Evolutionary conservation across 2,113 vertebrate species (phyloP), one percentile per base, ranked within the genome.

Genomic region (Strix uralensis): DNA sequence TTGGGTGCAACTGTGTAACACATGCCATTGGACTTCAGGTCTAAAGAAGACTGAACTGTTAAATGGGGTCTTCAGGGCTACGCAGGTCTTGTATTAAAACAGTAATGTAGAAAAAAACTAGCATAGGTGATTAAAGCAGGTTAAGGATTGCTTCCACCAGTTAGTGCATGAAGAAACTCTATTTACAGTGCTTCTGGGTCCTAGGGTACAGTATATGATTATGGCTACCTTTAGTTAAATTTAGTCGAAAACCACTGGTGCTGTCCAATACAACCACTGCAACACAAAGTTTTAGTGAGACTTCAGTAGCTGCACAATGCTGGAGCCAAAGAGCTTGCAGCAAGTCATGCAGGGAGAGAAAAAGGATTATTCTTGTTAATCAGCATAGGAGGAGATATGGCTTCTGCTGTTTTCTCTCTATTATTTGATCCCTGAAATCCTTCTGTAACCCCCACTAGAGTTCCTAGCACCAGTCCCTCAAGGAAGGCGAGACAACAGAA

Each of bases 401-500:
- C 69, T 91, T 92, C 67, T 86, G 73, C 84, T 52, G 8, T 80
- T 85, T 51, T 78, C 54, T 77, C 79, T 91, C 25, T 88, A 79
- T 90, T 93, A 90, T 90, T 88, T 78, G 70, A 71, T 89, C 54
- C 58, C 59, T 80, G 77, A 96, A 96, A 97, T 94, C 94, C 67
- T 63, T 57, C 26, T 90, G 51, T 86, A 70, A 87, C 52, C 86
- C 80, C 46, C 69, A 36, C 51, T 42, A 32, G 83, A 89, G 40
- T 72, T 96, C 38, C 67, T 32, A 87, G 46, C 58, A 79, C 34
- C 26, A 59, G 49, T 81, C 72, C 71, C 40, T 86, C 70, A 54
- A 92, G 93, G 70, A 85, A 93, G 59, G 73, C 5, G 13, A 86
- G 87, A 83, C 72, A 88, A 94, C 42, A 86, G 81, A 80, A 54